Base-by-base conservation (phyloP, 1,140 invertebrate species). In the Palaemon carinicauda region DNA sequence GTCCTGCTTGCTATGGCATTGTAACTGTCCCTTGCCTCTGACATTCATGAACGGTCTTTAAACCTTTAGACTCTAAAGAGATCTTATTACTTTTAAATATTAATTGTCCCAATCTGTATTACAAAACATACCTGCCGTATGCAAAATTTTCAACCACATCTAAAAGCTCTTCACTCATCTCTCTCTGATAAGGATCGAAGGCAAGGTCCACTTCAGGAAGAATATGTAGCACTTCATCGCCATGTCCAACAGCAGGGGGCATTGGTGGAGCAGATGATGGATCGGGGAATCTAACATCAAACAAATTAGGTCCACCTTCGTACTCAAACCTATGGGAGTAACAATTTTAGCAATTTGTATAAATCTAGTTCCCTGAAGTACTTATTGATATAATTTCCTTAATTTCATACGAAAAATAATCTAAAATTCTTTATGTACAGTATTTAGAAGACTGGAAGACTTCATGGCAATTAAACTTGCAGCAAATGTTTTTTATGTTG, bases 61-160 rank as follows among this genome's bases (percentile, higher is more conserved):
- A 41, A 12, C 5, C 21, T 27, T 29, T 24, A 3, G 10, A 24
- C 71, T 17, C 31, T 29, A 9, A 9, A 9, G 21, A 4, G 27
- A 29, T 14, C 31, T 41, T 29, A 19, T 31, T 27, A 15, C 19
- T 1, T 19, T 19, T 14, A 21, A 19, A 19, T 31, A 10, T 31
- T 3, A 74, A 33, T 3, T 33, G n/a, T 3, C 5, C 14, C 33
- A 12, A 27, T 31, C 9, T 24, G 29, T 12, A 81, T 27, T 17
- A 1, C 1, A 29, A 14, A 51, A 14, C 81, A 29, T 33, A 83
- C 81, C 74, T 77, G 53, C 82, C 73, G 65, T 84, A 78, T 12
- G 82, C 82, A 50, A 77, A 84, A 33, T 84, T 78, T 29, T 77
- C 74, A 3, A 84, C 21, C 29, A 84, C 78, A 27, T 84, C 71